Evolutionary conservation across 2,888 invertebrate genomes (phyloP).

Genomic region (Cheilosia pagana): DNA sequence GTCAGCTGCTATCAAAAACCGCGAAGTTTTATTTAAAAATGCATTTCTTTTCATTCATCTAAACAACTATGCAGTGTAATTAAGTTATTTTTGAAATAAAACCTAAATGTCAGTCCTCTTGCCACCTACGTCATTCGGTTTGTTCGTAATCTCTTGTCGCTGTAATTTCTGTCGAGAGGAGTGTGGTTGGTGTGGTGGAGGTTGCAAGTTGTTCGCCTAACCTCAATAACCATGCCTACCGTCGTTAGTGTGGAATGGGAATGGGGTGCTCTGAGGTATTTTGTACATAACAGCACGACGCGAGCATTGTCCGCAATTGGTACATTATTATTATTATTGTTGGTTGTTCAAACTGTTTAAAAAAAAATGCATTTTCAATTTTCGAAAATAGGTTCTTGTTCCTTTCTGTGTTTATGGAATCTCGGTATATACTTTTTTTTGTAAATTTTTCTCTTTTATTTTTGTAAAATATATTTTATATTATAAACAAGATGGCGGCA

Average conservation of each 20-base stretch:
- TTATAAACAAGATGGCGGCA: conserved; percentile 58
- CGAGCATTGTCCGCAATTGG: conserved; percentile 39
- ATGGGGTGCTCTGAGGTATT: conserved; percentile 46
- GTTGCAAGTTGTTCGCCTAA: conserved; percentile 61
- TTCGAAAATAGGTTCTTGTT: not conserved
- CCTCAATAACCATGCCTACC: conserved; percentile 63
- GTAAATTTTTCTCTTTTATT: not conserved
- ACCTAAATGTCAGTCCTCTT: not conserved
- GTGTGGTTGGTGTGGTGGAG: conserved; percentile 29
- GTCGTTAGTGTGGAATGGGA: conserved; percentile 11
- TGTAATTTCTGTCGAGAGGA: conserved; percentile 5
- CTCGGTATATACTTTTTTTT: too few species aligned
- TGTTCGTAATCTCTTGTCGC: conserved; percentile 30
- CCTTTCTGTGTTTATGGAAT: not conserved
- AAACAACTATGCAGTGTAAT: not conserved
- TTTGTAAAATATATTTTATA: conserved; percentile 36
- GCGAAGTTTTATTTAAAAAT: conserved; percentile 28
- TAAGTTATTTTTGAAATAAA: conserved; percentile 14
- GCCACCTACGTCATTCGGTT: conserved; percentile 27
- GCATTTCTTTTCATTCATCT: conserved; percentile 4
- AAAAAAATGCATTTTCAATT: not conserved
- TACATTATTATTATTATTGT: not conserved
- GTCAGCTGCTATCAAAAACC: conserved; percentile 52
- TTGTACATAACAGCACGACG: conserved; percentile 32
- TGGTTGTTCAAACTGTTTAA: not conserved